A percentile compares a stretch with the other conserved stretches of the same genome.
Evolutionary conservation across 2,888 invertebrate species (phyloP).

Genomic region (Synanthedon vespiformis): DNA sequence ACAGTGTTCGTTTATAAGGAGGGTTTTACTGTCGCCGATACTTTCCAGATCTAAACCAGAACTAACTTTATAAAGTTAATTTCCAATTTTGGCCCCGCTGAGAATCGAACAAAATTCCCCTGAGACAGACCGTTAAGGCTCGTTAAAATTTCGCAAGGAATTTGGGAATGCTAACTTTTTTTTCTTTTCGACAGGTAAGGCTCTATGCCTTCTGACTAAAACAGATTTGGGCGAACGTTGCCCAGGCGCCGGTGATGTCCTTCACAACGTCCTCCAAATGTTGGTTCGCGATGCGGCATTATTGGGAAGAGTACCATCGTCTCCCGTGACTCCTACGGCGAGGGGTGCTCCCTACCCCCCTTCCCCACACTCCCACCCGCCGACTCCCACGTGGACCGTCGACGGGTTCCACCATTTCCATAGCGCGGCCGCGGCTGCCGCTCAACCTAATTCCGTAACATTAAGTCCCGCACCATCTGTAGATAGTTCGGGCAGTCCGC

Average conservation of each 20-base stretch:
- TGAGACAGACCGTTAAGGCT: no score
- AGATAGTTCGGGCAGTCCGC: conserved; percentile 89
- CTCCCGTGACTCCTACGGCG: conserved; percentile 86
- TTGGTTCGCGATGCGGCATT: conserved; percentile 84
- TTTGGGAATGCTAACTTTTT: not conserved
- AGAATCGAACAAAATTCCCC: no score
- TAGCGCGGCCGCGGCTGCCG: conserved; percentile 71
- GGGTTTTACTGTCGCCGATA: no score
- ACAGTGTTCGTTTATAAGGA: no score
- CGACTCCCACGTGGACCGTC: conserved; percentile 82
- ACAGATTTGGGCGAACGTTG: conserved; percentile 91
- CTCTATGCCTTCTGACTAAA: conserved; percentile 89
- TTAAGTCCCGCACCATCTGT: conserved; percentile 91
- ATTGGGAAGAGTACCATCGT: conserved; percentile 83
- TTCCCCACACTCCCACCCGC: conserved; percentile 84
- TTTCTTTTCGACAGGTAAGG: conserved; percentile 78
- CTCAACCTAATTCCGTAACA: conserved; percentile 88
- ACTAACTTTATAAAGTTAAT: no score
- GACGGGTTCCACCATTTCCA: conserved; percentile 73
- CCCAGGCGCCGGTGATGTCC: conserved; percentile 92
- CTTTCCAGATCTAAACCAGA: no score
- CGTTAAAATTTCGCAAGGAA: no score
- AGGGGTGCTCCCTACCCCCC: conserved; percentile 77
- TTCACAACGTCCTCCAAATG: conserved; percentile 93
- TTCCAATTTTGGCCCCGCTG: no score